Evolutionary conservation across 1,140 invertebrate species (phyloP).

Genomic region (Leptinotarsa defecta): DNA sequence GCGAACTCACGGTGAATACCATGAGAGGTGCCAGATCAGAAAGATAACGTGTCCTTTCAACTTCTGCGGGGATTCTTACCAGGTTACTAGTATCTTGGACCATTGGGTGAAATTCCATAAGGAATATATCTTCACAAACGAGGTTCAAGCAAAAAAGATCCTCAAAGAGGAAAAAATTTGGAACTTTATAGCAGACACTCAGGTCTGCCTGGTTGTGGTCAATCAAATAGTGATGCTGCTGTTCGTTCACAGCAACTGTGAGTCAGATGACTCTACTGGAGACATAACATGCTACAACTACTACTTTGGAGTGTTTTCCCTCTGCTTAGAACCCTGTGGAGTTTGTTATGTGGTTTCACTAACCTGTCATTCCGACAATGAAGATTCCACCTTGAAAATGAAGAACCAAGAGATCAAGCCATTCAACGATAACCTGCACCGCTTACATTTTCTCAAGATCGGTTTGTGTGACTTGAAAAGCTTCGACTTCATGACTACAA

Average conservation of each 20-base stretch:
- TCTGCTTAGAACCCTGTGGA: constrained; percentile 9
- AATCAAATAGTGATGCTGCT: constrained; percentile 5
- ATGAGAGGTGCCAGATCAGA: constrained; percentile 7
- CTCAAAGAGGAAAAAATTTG: constrained; percentile 23
- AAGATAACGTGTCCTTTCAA: constrained; percentile 6
- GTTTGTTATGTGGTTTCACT: background rate
- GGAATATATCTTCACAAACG: constrained; percentile 12
- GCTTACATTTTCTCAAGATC: background rate
- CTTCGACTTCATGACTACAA: constrained; percentile 18
- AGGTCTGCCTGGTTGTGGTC: constrained; percentile 10
- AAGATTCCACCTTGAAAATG: background rate
- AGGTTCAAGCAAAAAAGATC: constrained; percentile 12
- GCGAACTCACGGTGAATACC: constrained; percentile 1
- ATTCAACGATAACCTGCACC: constrained; percentile 17
- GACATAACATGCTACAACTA: constrained; percentile 15
- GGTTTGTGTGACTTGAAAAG: constrained; percentile 8
- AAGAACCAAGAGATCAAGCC: constrained; percentile 19
- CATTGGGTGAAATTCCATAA: constrained; percentile 15
- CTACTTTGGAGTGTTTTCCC: constrained; percentile 18
- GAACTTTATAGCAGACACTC: constrained; percentile 11
- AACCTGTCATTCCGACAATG: background rate
- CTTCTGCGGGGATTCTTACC: background rate
- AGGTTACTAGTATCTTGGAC: background rate
- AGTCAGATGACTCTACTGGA: constrained; percentile 5
- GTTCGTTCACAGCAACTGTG: constrained; percentile 20